A percentile compares a stretch with the other conserved stretches of the same genome.
phyloP scores from a whole-genome alignment of 2,888 invertebrate genomes.

The Tenthredo notha region DNA sequence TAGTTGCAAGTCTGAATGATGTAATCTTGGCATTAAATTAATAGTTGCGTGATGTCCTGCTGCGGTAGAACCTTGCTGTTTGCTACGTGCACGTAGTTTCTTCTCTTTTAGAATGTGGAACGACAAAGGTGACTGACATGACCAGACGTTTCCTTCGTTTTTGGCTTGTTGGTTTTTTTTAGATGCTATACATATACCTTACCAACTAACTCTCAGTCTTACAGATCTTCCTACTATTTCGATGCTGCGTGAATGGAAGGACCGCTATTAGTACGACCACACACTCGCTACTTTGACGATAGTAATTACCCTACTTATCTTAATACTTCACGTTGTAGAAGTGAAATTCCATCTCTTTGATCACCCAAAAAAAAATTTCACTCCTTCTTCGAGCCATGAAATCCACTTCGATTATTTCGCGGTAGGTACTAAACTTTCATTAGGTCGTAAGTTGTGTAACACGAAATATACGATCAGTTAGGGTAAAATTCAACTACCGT shows the following conservation, averaged over 20 bases:
- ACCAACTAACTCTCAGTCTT: neutral
- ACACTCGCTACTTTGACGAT: neutral
- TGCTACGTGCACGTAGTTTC: neutral
- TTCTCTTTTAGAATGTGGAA: constrained; percentile 5
- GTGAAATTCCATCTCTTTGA: neutral
- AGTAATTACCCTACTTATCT: constrained; percentile 14
- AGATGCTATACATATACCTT: neutral
- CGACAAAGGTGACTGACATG: constrained; percentile 27
- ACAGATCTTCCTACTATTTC: neutral
- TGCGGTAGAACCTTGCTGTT: neutral
- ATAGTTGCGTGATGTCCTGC: constrained; percentile 36
- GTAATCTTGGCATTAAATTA: constrained; percentile 36
- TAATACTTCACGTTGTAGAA: neutral
- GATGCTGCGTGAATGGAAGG: neutral
- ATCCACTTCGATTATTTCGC: neutral
- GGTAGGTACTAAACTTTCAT: neutral
- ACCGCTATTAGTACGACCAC: constrained; percentile 6
- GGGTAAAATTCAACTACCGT: neutral
- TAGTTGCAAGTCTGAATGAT: neutral
- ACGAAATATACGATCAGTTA: neutral
- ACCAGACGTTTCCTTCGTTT: constrained; percentile 7
- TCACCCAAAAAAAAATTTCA: neutral
- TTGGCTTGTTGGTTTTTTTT: neutral
- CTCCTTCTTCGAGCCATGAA: neutral
- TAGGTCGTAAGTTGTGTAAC: neutral